Conservation (phyloP, 2,888 invertebrate genomes). For the Pandemis heparana region DNA sequence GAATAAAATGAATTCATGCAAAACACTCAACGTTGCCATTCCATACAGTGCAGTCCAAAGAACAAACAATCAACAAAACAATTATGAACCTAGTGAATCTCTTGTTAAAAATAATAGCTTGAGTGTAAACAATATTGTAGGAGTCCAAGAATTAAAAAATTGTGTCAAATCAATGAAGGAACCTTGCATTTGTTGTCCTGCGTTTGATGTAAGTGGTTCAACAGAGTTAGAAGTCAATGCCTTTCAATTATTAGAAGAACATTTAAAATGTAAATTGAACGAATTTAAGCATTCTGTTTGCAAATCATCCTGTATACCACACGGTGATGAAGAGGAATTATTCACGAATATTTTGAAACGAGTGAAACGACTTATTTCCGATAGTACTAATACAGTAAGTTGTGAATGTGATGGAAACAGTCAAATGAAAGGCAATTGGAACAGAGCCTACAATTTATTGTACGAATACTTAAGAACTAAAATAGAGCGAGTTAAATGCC, state of each 20-base stretch:
- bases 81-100: slow-evolving; percentile 14
- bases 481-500: slow-evolving; percentile 71
- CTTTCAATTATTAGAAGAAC: slow-evolving; percentile 71
- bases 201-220: slow-evolving; percentile 52
- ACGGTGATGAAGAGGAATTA: slow-evolving; percentile 65
- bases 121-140: slow-evolving; percentile 50
- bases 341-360: slow-evolving; percentile 63
- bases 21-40: not conserved
- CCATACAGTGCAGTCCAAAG: not conserved
- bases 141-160: slow-evolving; percentile 51
- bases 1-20: not conserved
- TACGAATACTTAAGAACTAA: slow-evolving; percentile 79
- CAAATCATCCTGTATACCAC: slow-evolving; percentile 58
- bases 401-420: slow-evolving; percentile 59
- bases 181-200: slow-evolving; percentile 66
- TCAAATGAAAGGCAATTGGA: slow-evolving; percentile 66
- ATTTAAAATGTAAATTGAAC: slow-evolving; percentile 67
- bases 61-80: slow-evolving; percentile 1
- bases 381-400: slow-evolving; percentile 59
- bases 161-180: slow-evolving; percentile 43
- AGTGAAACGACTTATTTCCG: slow-evolving; percentile 70
- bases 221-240: slow-evolving; percentile 73
- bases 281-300: slow-evolving; percentile 61
- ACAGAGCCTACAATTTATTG: slow-evolving; percentile 71
- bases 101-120: not conserved